A percentile compares a stretch with the other conserved stretches of the same genome.
Conservation (phyloP, 2,113 vertebrate species). For the Dinomys branickii region DNA sequence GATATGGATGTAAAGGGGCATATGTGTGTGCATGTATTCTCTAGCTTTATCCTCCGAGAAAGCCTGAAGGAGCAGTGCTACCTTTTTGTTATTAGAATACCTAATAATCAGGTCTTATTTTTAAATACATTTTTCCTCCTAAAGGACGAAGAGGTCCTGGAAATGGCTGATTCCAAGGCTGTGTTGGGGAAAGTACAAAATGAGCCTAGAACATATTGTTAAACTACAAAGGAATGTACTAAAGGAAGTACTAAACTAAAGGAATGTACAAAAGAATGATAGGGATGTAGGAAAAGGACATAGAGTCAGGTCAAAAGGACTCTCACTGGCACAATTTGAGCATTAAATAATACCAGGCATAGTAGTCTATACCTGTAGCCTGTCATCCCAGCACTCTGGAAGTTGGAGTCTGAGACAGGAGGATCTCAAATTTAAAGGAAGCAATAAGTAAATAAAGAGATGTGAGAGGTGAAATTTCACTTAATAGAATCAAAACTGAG, state of each 20-base stretch:
- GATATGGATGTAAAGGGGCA: neutral
- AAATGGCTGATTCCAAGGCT: neutral
- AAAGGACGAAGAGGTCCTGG: neutral
- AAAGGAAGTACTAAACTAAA: too few relatives aligned
- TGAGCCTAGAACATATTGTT: neutral
- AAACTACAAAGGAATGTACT: neutral
- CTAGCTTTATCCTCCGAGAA: neutral
- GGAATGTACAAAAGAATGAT: slow-evolving; percentile 23
- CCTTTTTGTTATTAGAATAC: neutral
- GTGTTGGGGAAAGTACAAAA: neutral
- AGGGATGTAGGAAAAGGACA: neutral
- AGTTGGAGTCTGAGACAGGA: neutral
- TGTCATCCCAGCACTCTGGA: neutral
- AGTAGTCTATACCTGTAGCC: neutral
- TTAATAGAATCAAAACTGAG: neutral
- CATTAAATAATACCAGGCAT: neutral
- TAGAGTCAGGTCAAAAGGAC: neutral
- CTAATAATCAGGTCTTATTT: neutral
- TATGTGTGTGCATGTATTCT: neutral
- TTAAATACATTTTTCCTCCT: neutral
- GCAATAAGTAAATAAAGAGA: neutral
- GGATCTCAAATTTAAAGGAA: neutral
- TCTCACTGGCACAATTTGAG: neutral
- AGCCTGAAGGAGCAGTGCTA: neutral
- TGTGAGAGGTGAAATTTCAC: neutral